phyloP scores from a whole-genome alignment of 2,888 invertebrate genomes.

The Cerastis leucographa region DNA sequence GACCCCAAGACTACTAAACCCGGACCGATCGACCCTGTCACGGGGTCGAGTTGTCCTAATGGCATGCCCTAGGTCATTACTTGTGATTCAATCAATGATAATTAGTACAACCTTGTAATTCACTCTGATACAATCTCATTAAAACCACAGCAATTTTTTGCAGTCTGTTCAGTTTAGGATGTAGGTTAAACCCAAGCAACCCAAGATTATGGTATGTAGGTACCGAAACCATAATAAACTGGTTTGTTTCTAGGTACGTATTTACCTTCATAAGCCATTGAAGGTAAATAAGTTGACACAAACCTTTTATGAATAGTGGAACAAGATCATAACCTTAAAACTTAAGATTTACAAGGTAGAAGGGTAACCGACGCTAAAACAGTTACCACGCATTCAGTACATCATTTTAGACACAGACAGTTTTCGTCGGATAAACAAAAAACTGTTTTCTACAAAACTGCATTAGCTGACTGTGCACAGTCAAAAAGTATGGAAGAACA shows the following conservation, averaged over 20 bases:
- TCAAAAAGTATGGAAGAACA: too few relatives aligned
- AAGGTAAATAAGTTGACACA: slow-evolving; percentile 31
- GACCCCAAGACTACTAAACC: background rate
- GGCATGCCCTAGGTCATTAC: background rate
- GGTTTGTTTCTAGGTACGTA: slow-evolving; percentile 3
- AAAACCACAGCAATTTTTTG: background rate
- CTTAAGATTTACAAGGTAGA: background rate
- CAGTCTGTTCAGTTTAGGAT: background rate
- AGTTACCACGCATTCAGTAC: too few relatives aligned
- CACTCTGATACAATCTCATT: background rate
- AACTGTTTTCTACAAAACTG: too few relatives aligned
- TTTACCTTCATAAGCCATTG: slow-evolving; percentile 7
- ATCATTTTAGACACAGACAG: too few relatives aligned
- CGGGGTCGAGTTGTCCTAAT: background rate
- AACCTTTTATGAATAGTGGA: slow-evolving; percentile 42
- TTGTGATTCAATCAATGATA: background rate
- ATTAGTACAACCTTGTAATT: background rate
- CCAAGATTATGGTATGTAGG: slow-evolving; percentile 13
- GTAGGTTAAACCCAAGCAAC: slow-evolving; percentile 1
- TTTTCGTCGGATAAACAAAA: too few relatives aligned
- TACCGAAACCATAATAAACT: slow-evolving; percentile 16
- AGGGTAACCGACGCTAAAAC: too few relatives aligned
- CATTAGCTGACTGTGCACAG: too few relatives aligned
- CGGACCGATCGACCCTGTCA: background rate
- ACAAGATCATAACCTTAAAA: slow-evolving; percentile 50